These are phyloP conservation scores for Malurus elegans DNA, from an alignment of 2,113 vertebrate species.

Conservation along the genomic window DNA sequence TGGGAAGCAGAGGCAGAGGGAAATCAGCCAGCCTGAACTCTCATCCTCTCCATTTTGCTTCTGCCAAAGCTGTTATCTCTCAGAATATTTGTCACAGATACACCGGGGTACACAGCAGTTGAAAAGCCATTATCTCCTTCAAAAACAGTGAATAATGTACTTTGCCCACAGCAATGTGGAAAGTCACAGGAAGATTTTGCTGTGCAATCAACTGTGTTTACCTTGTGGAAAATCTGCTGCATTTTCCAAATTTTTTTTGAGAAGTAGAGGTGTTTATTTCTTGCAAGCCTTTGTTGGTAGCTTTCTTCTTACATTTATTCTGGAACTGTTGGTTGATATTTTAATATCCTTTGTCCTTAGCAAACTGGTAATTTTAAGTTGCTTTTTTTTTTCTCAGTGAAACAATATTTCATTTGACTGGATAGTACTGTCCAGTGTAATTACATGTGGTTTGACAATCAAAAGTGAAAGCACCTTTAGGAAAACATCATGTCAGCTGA, in stretches of 20 bases:
- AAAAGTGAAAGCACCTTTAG: not conserved
- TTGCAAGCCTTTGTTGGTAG: not conserved
- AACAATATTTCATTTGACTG: not conserved
- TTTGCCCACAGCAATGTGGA: not conserved
- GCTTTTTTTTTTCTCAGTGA: not conserved
- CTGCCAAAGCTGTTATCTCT: not conserved
- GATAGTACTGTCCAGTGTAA: not conserved
- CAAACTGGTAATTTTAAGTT: not conserved
- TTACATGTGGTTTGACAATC: not conserved
- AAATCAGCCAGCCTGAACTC: not conserved
- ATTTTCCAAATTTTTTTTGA: not conserved
- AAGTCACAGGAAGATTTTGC: not conserved
- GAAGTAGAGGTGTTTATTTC: not conserved
- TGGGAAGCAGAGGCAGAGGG: not conserved
- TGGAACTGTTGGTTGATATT: not conserved
- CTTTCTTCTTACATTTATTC: not conserved
- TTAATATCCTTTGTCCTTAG: not conserved
- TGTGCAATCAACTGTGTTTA: not conserved
- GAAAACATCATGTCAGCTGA: not conserved
- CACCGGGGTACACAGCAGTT: not conserved
- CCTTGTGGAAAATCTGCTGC: not conserved
- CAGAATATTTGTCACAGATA: not conserved
- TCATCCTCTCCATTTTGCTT: not conserved
- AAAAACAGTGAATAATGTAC: not conserved
- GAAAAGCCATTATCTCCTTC: slow-evolving; percentile 1